Percentiles rank a stretch among this genome's conserved stretches.
Conservation (phyloP, 2,113 vertebrate genomes). For the Rhinogobius similis region DNA sequence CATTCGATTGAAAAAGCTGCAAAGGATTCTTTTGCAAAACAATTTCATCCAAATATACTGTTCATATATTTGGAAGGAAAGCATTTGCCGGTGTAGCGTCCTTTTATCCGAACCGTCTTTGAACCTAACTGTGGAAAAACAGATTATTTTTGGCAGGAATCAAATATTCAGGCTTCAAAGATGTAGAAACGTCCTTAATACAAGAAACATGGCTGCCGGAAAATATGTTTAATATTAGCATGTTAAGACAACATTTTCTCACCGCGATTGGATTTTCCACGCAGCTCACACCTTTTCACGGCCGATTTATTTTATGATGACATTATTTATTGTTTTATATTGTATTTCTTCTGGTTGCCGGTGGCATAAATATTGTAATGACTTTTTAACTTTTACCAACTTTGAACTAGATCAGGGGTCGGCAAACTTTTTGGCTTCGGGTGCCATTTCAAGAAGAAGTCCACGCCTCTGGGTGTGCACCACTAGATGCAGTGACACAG, state of each 20-base stretch:
- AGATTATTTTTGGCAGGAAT: not conserved
- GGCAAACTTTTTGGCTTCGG: too few relatives aligned
- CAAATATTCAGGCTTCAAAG: not conserved
- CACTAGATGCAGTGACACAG: too few relatives aligned
- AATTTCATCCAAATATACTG: not conserved
- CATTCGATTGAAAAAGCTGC: not conserved
- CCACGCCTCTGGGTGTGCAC: too few relatives aligned
- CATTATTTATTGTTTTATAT: not conserved
- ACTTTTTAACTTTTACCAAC: not conserved
- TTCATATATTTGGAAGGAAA: not conserved
- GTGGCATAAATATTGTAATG: not conserved
- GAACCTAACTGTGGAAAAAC: not conserved
- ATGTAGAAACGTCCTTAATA: not conserved
- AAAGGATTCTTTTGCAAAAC: not conserved
- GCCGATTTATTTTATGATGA: not conserved
- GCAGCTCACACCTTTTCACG: not conserved
- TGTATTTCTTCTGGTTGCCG: not conserved
- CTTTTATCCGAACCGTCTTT: not conserved
- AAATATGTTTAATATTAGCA: not conserved
- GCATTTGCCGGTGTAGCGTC: not conserved
- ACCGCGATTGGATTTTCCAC: constrained; percentile 10
- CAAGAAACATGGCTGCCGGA: not conserved
- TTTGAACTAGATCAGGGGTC: too few relatives aligned
- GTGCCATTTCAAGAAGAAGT: too few relatives aligned
- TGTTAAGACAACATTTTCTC: constrained; percentile 5